These are phyloP conservation scores for Saccostrea cuccullata DNA, from an alignment of 1,140 invertebrate species.

Conservation along the genomic window DNA sequence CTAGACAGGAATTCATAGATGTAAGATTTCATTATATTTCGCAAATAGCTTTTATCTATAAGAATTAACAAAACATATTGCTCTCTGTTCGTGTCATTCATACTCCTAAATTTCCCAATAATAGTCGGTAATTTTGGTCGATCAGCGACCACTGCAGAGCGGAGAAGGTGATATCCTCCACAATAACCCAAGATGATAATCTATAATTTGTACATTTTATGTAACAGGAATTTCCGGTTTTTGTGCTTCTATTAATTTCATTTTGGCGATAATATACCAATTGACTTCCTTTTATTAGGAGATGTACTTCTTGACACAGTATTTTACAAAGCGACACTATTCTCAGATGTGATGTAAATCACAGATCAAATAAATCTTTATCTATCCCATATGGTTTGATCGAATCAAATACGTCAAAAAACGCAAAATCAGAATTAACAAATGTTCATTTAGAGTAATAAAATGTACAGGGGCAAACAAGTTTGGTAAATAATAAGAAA, in stretches of 20 bases:
- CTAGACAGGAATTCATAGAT: constrained; percentile 81
- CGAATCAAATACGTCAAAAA: not conserved
- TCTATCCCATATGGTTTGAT: not conserved
- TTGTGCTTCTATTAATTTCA: not conserved
- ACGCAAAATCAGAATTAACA: not conserved
- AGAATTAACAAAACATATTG: not conserved
- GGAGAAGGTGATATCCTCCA: too few relatives aligned
- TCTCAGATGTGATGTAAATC: not conserved
- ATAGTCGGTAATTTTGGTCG: too few relatives aligned
- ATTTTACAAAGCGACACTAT: not conserved
- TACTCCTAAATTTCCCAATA: too few relatives aligned
- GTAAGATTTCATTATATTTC: constrained; percentile 73
- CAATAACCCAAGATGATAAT: not conserved
- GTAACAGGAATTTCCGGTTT: not conserved
- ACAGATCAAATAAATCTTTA: not conserved
- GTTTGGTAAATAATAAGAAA: too few relatives aligned
- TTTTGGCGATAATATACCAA: not conserved
- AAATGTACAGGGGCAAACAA: not conserved
- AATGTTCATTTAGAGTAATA: not conserved
- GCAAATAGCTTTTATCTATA: not conserved
- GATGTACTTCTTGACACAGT: not conserved
- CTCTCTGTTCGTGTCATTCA: too few relatives aligned
- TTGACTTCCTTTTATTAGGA: not conserved
- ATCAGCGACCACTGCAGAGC: too few relatives aligned
- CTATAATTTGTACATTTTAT: not conserved